Percentiles rank a stretch among this genome's conserved stretches.
Evolutionary conservation across 2,888 invertebrate genomes (phyloP).

Genomic region (Philaethria dido): DNA sequence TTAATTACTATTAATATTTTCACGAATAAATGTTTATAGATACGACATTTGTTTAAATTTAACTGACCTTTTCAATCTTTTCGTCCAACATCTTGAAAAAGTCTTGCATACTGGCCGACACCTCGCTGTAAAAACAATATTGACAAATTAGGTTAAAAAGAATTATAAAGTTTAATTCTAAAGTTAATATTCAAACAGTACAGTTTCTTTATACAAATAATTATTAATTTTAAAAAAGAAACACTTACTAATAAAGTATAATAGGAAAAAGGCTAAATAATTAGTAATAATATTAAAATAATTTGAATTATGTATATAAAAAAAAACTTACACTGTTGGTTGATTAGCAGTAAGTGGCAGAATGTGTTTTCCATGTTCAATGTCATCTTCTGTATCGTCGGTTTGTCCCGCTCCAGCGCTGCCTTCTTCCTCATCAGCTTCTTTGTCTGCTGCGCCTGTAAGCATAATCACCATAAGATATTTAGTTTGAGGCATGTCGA

Average conservation of each 20-base stretch:
- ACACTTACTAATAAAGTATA: too few species aligned
- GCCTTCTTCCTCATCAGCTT: slow-evolving; percentile 77
- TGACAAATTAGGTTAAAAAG: too few species aligned
- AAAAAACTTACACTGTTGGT: slow-evolving; percentile 63
- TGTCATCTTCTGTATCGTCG: slow-evolving; percentile 66
- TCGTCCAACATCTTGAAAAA: slow-evolving; percentile 97
- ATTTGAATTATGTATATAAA: too few species aligned
- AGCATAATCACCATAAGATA: neutral
- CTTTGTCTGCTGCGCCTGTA: slow-evolving; percentile 75
- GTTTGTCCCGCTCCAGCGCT: slow-evolving; percentile 60
- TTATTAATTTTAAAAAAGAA: too few species aligned
- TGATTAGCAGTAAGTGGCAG: slow-evolving; percentile 70
- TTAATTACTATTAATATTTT: neutral
- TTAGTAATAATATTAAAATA: too few species aligned
- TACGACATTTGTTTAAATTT: neutral
- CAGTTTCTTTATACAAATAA: too few species aligned
- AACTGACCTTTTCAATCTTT: slow-evolving; percentile 91
- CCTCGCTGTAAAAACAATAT: slow-evolving; percentile 87
- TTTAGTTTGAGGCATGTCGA: too few species aligned
- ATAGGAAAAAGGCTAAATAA: too few species aligned
- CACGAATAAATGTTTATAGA: neutral
- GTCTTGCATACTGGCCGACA: slow-evolving; percentile 94
- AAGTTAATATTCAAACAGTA: too few species aligned
- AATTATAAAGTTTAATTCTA: too few species aligned
- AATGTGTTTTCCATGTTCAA: slow-evolving; percentile 68